Evolutionary conservation across 2,113 vertebrate genomes (phyloP).

Genomic region (Phalacrocorax pelagicus): DNA sequence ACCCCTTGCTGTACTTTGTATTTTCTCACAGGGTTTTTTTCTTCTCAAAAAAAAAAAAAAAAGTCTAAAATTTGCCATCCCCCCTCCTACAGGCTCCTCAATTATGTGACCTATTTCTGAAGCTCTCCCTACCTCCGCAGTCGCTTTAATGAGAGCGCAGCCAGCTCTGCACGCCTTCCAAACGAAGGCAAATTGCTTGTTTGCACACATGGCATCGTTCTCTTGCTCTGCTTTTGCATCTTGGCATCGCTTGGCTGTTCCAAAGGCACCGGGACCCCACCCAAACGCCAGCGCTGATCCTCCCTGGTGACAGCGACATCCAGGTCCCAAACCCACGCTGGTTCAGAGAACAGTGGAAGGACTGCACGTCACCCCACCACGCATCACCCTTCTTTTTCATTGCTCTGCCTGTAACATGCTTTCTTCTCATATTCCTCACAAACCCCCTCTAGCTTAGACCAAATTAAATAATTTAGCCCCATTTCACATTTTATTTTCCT

Average conservation of each 20-base stretch:
- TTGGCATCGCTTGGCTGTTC: neutral
- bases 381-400: neutral
- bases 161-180: neutral
- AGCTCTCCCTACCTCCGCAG: neutral
- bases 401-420: neutral
- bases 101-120: neutral
- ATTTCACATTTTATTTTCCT: neutral
- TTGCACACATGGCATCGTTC: accelerated
- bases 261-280: neutral
- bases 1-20: accelerated
- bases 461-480: neutral
- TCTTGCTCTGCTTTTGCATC: neutral
- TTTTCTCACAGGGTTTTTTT: neutral
- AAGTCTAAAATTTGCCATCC: neutral
- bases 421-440: neutral
- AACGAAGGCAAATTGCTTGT: neutral
- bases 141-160: accelerated
- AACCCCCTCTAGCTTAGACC: neutral
- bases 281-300: neutral
- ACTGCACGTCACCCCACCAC: accelerated
- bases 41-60: neutral
- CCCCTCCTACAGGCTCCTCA: neutral
- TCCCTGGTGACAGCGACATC: neutral
- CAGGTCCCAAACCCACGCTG: neutral
- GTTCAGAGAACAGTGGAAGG: neutral